A percentile compares a stretch with the other conserved stretches of the same genome.
phyloP scores from a whole-genome alignment of 1,140 invertebrate species.

The Zophobas atratus region DNA sequence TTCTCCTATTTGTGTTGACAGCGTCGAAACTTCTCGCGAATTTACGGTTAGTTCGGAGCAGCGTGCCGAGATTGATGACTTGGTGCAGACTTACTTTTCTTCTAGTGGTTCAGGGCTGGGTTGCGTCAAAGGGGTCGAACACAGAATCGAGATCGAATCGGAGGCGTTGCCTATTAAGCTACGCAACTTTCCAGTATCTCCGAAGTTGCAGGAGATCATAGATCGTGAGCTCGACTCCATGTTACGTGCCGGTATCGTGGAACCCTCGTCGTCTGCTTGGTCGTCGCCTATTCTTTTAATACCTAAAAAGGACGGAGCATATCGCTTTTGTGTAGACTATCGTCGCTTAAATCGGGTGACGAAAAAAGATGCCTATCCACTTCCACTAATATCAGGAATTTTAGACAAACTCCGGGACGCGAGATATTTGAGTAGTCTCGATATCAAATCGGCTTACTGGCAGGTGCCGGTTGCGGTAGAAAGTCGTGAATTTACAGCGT shows the following conservation, averaged over 20 bases:
- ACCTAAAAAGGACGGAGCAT: conserved; percentile 35
- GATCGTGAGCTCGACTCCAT: conserved; percentile 58
- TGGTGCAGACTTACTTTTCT: too few species aligned
- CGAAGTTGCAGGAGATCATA: conserved; percentile 52
- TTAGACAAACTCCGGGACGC: conserved; percentile 62
- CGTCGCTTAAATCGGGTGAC: conserved; percentile 58
- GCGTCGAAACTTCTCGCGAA: too few species aligned
- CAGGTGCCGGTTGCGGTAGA: conserved; percentile 58
- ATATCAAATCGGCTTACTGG: conserved; percentile 62
- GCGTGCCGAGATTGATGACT: too few species aligned
- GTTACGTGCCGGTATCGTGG: conserved; percentile 16
- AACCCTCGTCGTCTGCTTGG: conserved; percentile 53
- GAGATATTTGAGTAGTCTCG: conserved; percentile 57
- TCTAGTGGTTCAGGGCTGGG: too few species aligned
- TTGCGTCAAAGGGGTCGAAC: conserved; percentile 29
- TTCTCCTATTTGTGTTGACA: too few species aligned
- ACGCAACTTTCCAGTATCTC: conserved; percentile 58
- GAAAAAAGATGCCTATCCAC: conserved; percentile 44
- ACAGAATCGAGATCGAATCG: conserved; percentile 55
- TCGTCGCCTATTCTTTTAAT: conserved; percentile 59
- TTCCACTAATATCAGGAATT: conserved; percentile 61
- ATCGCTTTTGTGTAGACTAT: conserved; percentile 25
- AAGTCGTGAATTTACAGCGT: conserved; percentile 56
- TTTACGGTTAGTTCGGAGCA: too few species aligned
- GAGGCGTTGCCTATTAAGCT: conserved; percentile 57